Base-by-base conservation (phyloP, 2,797 vertebrate species). In the Microchirus variegatus region DNA sequence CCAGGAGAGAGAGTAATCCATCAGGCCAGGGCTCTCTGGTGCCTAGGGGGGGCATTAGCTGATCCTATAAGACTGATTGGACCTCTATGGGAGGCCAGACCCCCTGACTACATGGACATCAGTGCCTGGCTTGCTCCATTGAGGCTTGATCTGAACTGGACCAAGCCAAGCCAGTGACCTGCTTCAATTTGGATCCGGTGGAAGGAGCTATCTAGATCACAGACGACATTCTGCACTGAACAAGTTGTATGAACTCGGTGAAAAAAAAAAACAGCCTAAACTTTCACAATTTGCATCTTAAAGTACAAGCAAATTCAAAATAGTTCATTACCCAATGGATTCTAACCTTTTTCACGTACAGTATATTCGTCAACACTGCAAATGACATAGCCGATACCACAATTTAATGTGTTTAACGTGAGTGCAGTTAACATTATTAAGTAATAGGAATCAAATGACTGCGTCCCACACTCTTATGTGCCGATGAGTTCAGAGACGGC, bases 1-100 rank as follows among this genome's bases (percentile, higher is more conserved):
- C 86, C 90, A 90, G 85, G 82, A 88, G 78, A 89, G 78, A 82
- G 72, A 86, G 83, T 87, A 84, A 93, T 92, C 88, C 86, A 90
- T 91, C 84, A 91, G 88, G 87, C 89, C 81, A 81, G 83, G 80
- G 82, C 83, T 73, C 81, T 76, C 53, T 55, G 69, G 70, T 78
- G 84, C 88, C 84, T 67, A 54, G 76, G 84, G 77, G 80, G 83
- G 64, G 59, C 72, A 71, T 77, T 77, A 79, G 82, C 82, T 86
- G 89, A 90, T 90, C 89, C 88, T 89, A 79, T 77, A 87, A 87
- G 82, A 90, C 89, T 91, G 89, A 90, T 87, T 89, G 84, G 85
- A 82, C 78, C 87, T 81, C 87, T 56, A 82, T 70, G 83, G 87
- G 89, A 80, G 80, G 67, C 73, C 77, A 72, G 82, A 78, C 87